A percentile compares a stretch with the other conserved stretches of the same genome.
Evolutionary conservation across 2,797 vertebrate species (phyloP).

Genomic region (Sebastes miniatus): DNA sequence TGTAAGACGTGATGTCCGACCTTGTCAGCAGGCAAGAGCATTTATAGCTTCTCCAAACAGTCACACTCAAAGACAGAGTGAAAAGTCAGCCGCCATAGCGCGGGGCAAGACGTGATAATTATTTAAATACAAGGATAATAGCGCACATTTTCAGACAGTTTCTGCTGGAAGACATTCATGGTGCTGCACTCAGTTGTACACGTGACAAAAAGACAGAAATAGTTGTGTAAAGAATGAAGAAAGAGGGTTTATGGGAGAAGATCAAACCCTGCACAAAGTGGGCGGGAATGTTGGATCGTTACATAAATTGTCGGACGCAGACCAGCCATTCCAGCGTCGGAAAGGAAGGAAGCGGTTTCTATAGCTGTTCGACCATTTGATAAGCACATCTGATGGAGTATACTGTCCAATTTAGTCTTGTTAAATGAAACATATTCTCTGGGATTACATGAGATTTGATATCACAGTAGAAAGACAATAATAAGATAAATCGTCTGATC

Average conservation of each 20-base stretch:
- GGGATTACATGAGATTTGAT: slow-evolving; percentile 24
- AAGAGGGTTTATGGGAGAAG: neutral
- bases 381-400: neutral
- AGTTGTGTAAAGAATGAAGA: neutral
- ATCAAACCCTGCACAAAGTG: neutral
- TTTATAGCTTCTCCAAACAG: neutral
- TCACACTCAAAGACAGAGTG: neutral
- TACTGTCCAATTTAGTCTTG: neutral
- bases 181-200: neutral
- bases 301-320: neutral
- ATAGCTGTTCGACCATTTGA: neutral
- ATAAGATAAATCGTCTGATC: slow-evolving; percentile 11
- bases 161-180: neutral
- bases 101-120: neutral
- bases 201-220: neutral
- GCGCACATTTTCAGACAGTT: neutral
- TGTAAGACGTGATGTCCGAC: neutral
- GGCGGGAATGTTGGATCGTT: neutral
- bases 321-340: neutral
- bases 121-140: neutral
- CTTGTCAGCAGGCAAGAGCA: neutral
- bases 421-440: neutral
- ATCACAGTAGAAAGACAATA: slow-evolving; percentile 9
- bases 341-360: neutral
- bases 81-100: neutral